Evolutionary conservation across 2,113 vertebrate species (phyloP).

Genomic region (Monopterus albus): DNA sequence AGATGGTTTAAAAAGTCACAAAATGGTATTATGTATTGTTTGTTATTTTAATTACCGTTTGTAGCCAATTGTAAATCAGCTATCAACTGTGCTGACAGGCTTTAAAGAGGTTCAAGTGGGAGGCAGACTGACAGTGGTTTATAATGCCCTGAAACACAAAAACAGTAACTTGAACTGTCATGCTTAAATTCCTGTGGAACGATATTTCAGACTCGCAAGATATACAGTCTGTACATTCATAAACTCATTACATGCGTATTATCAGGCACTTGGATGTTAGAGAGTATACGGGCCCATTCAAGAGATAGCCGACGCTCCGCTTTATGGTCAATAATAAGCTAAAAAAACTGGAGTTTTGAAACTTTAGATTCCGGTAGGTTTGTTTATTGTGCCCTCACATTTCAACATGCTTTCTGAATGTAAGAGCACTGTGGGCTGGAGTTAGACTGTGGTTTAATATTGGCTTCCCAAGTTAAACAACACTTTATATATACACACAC

Average conservation of each 20-base stretch:
- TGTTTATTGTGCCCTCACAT: constrained; percentile 12
- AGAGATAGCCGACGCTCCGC: constrained; percentile 35
- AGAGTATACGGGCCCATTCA: constrained; percentile 35
- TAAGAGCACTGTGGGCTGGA: background rate
- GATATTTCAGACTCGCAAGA: constrained; percentile 62
- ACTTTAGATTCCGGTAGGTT: constrained; percentile 4
- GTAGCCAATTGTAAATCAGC: constrained; percentile 17
- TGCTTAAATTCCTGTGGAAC: constrained; percentile 53
- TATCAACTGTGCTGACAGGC: constrained; percentile 4
- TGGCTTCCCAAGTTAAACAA: constrained; percentile 24
- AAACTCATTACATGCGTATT: constrained; percentile 75
- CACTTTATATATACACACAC: too few relatives aligned
- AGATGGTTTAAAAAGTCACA: constrained; percentile 27
- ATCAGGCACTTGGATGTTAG: constrained; percentile 64
- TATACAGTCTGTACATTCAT: constrained; percentile 52
- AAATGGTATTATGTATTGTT: constrained; percentile 1
- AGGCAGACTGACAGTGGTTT: constrained; percentile 31
- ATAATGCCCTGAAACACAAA: constrained; percentile 48
- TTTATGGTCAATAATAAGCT: constrained; percentile 41
- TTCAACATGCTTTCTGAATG: constrained; percentile 10
- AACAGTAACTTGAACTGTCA: constrained; percentile 66
- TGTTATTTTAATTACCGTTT: constrained; percentile 23
- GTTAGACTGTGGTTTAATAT: constrained; percentile 18
- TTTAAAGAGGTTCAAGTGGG: constrained; percentile 41
- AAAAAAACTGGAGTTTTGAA: constrained; percentile 5